phyloP scores from a whole-genome alignment of 1,140 invertebrate species.

The Goniozus legneri region DNA sequence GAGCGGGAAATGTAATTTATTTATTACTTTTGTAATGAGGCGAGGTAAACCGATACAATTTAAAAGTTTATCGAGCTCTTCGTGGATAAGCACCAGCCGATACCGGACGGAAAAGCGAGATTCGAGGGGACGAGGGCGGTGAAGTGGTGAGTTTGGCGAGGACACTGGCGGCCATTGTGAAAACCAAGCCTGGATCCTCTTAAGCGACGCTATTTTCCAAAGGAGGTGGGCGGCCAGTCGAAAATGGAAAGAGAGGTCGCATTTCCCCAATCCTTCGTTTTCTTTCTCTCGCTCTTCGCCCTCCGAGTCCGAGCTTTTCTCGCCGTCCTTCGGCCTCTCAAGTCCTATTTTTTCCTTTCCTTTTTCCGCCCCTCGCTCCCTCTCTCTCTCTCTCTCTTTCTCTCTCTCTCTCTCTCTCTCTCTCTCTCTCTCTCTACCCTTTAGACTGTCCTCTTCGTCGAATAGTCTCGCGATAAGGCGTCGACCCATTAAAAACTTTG shows the following conservation, averaged over 20 bases:
- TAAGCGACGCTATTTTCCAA: conserved; percentile 25
- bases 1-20: conserved; percentile 33
- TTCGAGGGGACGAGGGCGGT: conserved; percentile 1
- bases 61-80: conserved; percentile 32
- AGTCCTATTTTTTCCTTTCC: neutral
- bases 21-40: conserved; percentile 39
- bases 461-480: conserved; percentile 25
- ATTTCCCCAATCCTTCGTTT: neutral
- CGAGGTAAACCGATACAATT: conserved; percentile 37
- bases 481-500: conserved; percentile 35
- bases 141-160: neutral
- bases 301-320: neutral
- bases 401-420: neutral
- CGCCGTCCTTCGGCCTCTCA: neutral
- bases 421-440: neutral
- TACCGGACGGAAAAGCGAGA: neutral
- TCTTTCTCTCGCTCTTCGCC: neutral
- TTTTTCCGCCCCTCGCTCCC: neutral
- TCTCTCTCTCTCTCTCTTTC: neutral
- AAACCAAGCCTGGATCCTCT: conserved; percentile 27
- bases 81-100: neutral
- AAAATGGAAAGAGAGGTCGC: conserved; percentile 16
- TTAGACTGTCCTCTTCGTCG: conserved; percentile 5
- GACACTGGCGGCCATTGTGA: conserved; percentile 18
- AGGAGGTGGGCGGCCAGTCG: conserved; percentile 21